phyloP scores from a whole-genome alignment of 2,888 invertebrate species.

The Microctonus brassicae region DNA sequence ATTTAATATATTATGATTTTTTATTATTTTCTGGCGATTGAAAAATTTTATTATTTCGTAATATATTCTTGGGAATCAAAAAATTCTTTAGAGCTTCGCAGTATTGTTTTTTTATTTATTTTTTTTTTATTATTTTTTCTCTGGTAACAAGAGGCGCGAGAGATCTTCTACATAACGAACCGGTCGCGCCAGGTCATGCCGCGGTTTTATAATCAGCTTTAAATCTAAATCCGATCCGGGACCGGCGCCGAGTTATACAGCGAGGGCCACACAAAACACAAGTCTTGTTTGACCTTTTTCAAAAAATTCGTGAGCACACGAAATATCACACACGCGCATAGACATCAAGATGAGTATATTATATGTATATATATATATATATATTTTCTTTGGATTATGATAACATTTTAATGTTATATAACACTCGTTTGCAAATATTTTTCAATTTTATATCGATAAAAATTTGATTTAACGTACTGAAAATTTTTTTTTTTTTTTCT shows the following conservation, averaged over 20 bases:
- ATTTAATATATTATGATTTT: too few relatives aligned
- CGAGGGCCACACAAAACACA: constrained; percentile 25
- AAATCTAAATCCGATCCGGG: constrained; percentile 55
- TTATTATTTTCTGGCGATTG: too few relatives aligned
- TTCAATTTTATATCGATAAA: background rate
- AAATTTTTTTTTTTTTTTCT: background rate
- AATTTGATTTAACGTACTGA: background rate
- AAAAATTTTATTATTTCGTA: too few relatives aligned
- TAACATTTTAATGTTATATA: constrained; percentile 5
- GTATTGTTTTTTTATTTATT: background rate
- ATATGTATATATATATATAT: too few relatives aligned
- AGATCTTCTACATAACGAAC: constrained; percentile 54
- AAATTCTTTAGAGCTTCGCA: background rate
- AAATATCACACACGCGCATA: background rate
- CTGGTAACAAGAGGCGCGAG: constrained; percentile 25
- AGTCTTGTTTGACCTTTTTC: constrained; percentile 57
- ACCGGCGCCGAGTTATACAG: constrained; percentile 19
- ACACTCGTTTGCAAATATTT: background rate
- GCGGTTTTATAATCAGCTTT: constrained; percentile 52
- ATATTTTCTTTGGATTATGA: too few relatives aligned
- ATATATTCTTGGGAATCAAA: background rate
- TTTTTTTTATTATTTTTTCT: background rate
- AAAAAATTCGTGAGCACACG: constrained; percentile 42
- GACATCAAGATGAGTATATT: background rate
- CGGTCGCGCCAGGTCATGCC: constrained; percentile 54